Percentiles rank a stretch among this genome's conserved stretches.
These are phyloP conservation scores for Pseudorhombus dupliciocellatus DNA, from an alignment of 2,113 vertebrate species.

Conservation along the genomic window DNA sequence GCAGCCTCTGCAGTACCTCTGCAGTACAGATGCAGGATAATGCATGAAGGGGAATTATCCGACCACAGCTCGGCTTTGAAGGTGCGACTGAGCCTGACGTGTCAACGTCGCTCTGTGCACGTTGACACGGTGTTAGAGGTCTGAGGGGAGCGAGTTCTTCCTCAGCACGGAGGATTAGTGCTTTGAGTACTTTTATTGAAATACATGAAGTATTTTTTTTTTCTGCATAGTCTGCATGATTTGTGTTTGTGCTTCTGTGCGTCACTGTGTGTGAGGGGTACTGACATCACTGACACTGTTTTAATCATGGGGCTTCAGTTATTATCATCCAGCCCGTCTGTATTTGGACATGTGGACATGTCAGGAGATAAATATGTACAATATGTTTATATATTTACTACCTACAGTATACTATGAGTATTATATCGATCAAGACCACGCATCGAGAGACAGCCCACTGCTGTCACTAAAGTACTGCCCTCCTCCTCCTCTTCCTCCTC, in stretches of 20 bases:
- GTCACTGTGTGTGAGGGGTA: not conserved
- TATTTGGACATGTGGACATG: not conserved
- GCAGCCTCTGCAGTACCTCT: slow-evolving; percentile 55
- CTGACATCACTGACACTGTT: not conserved
- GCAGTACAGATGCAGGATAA: slow-evolving; percentile 42
- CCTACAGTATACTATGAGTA: slow-evolving; percentile 5
- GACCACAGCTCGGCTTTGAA: slow-evolving; percentile 3
- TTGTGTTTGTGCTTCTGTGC: not conserved
- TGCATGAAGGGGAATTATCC: slow-evolving; percentile 13
- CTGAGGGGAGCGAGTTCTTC: not conserved
- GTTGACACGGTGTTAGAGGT: slow-evolving; percentile 26
- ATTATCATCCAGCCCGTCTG: not conserved
- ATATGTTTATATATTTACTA: too few species aligned
- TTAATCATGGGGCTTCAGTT: not conserved
- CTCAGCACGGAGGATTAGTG: not conserved
- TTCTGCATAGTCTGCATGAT: not conserved
- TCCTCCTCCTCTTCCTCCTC: not conserved
- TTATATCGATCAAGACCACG: slow-evolving; percentile 40
- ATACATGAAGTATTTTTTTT: too few species aligned
- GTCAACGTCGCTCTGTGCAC: not conserved
- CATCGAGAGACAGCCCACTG: slow-evolving; percentile 24
- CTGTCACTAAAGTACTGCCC: slow-evolving; percentile 43
- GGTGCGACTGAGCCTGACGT: slow-evolving; percentile 11
- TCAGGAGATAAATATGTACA: not conserved
- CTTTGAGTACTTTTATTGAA: not conserved